Base-by-base conservation (phyloP, 2,113 vertebrate species). In the Romanogobio albipinnatus region DNA sequence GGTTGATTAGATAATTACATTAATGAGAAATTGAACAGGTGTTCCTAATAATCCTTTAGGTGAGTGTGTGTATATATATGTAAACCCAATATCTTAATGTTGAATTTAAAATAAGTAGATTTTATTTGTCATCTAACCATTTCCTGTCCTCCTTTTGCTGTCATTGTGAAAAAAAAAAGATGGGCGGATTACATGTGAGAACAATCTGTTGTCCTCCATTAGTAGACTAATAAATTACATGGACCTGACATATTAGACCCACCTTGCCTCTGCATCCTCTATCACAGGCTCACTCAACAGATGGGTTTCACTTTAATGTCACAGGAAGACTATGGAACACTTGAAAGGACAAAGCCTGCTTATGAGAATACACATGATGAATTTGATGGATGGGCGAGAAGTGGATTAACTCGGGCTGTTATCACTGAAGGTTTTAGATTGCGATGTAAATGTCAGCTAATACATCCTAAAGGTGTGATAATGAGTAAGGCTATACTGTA, bases 301-400 rank as follows among this genome's bases (percentile, higher is more conserved):
- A 85, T 85, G 84, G 36, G 51, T 58, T 45, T 59, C 5, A 59
- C 19, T 17, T 70, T 58, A 71, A 71, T 71, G 66, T 85, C 68
- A 45, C 39, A 45, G 76, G 17, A 66, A 45, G 29, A 51, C 33
- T 53, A 81, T 51, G 43, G 58, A 75, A 61, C 39, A 51, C 62
- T 75, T 81, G 49, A 56, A 76, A 71, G 51, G 84, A 73, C 84
- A 79, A 79, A 59, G 17, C 51, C 29, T 68, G 59, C 45, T 68
- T 22, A 71, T 68, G 33, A 77, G 51, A 61, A 68, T 76, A 36
- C 76, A 33, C n/a, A 0, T n/a, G 14, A 80, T 85, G 43, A 51
- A 43, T 53, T 47, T 22, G 24, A 75, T 75, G 43, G 22, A 62
- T 53, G 43, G 11, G 36, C 7, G 9, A 75, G 68, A 87, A 47